These are phyloP conservation scores for Rhinophrynus dorsalis DNA, from an alignment of 2,797 vertebrate species.

Conservation along the genomic window DNA sequence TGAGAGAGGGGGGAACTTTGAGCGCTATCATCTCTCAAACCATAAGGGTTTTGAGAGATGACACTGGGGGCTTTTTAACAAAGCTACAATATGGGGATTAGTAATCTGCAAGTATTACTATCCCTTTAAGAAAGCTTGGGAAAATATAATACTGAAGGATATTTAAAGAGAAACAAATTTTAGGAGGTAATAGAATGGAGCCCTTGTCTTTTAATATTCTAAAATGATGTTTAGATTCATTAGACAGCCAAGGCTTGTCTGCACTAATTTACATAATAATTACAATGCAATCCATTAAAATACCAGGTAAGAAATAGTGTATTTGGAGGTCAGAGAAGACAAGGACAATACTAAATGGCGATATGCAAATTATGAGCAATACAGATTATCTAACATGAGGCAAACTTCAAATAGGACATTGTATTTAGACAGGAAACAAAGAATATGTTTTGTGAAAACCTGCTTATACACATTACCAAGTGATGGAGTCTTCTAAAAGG, in stretches of 20 bases:
- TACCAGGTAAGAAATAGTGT: conserved; percentile 42
- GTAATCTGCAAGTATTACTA: too few species aligned
- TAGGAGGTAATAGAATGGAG: too few species aligned
- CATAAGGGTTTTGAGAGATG: too few species aligned
- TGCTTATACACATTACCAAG: too few species aligned
- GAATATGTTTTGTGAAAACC: background rate
- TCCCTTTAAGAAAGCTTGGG: too few species aligned
- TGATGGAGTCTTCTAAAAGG: too few species aligned
- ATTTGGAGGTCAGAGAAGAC: conserved; percentile 48
- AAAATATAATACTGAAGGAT: too few species aligned
- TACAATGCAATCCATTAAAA: conserved; percentile 53
- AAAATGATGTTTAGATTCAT: conserved; percentile 56
- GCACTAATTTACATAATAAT: conserved; percentile 54
- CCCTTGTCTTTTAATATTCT: conserved; percentile 54
- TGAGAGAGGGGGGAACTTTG: too few species aligned
- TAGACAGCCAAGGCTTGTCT: conserved; percentile 44
- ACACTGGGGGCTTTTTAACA: too few species aligned
- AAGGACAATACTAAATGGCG: conserved; percentile 31
- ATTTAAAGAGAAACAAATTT: too few species aligned
- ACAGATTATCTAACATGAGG: conserved; percentile 42
- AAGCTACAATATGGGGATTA: too few species aligned
- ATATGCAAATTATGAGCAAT: conserved; percentile 38
- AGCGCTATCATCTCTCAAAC: too few species aligned
- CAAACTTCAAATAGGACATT: conserved; percentile 6
- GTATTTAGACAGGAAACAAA: background rate